Percentiles rank a stretch among this genome's conserved stretches.
Evolutionary conservation across 2,797 vertebrate genomes (phyloP).

Genomic region (Onychomys arenicola): DNA sequence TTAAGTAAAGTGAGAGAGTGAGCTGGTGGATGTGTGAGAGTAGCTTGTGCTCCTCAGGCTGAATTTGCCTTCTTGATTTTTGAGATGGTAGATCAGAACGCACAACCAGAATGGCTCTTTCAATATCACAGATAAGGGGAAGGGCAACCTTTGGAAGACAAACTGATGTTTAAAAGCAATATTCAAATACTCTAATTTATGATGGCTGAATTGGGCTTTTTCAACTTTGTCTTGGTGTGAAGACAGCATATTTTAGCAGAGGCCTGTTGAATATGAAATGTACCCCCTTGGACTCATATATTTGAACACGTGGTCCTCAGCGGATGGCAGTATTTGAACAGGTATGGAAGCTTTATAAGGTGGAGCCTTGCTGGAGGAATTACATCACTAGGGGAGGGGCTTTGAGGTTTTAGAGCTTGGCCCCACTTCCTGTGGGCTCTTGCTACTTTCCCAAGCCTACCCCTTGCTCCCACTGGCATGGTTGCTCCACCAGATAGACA

Average conservation of each 20-base stretch:
- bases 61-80: neutral
- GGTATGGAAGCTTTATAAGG: neutral
- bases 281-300: neutral
- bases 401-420: neutral
- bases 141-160: neutral
- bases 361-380: neutral
- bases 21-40: neutral
- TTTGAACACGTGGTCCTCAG: neutral
- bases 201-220: neutral
- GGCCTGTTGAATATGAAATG: neutral
- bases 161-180: neutral
- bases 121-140: neutral
- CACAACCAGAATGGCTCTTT: neutral
- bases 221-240: neutral
- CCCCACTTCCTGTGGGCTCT: neutral
- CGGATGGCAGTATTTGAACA: neutral
- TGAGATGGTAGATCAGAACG: neutral
- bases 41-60: neutral
- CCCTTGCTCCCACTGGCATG: neutral
- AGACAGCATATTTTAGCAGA: neutral
- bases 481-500: neutral
- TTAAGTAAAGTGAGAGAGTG: neutral
- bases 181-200: neutral
- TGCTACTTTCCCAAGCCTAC: neutral
- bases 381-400: neutral